Conservation (phyloP, 2,888 invertebrate species). For the Cybosia mesomella region DNA sequence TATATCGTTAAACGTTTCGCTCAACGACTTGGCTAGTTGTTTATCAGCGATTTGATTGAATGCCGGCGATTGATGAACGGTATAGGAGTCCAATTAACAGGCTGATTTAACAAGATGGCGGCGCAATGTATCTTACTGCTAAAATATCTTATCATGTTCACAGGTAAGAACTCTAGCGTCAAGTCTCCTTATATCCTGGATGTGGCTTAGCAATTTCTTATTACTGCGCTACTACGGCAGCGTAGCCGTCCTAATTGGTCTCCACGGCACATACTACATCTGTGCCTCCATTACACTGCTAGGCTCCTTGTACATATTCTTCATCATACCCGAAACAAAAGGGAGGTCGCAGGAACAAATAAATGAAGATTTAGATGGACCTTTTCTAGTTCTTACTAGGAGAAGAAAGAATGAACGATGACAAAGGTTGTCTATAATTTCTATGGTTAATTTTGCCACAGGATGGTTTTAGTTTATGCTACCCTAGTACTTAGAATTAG, state of each 20-base stretch:
- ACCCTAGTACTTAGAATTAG: conserved; percentile 28
- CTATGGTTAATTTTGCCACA: conserved; percentile 48
- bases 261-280: conserved; percentile 79
- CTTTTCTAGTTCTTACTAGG: conserved; percentile 57
- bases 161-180: conserved; percentile 81
- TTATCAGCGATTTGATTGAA: too few species aligned
- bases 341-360: conserved; percentile 76
- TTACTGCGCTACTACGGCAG: conserved; percentile 79
- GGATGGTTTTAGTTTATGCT: conserved; percentile 31
- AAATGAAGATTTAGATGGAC: conserved; percentile 69
- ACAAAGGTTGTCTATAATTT: conserved; percentile 59
- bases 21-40: too few species aligned
- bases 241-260: conserved; percentile 71
- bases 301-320: conserved; percentile 70
- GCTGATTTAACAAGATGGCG: too few species aligned
- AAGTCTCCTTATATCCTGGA: conserved; percentile 80
- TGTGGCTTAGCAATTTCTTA: conserved; percentile 80
- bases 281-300: conserved; percentile 75
- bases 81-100: too few species aligned
- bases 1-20: too few species aligned
- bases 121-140: too few species aligned
- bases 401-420: conserved; percentile 67
- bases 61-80: too few species aligned
- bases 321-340: conserved; percentile 75
- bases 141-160: not conserved